Percentiles rank a stretch among this genome's conserved stretches.
Evolutionary conservation across 2,888 invertebrate genomes (phyloP).

Genomic region (Noctua janthe): DNA sequence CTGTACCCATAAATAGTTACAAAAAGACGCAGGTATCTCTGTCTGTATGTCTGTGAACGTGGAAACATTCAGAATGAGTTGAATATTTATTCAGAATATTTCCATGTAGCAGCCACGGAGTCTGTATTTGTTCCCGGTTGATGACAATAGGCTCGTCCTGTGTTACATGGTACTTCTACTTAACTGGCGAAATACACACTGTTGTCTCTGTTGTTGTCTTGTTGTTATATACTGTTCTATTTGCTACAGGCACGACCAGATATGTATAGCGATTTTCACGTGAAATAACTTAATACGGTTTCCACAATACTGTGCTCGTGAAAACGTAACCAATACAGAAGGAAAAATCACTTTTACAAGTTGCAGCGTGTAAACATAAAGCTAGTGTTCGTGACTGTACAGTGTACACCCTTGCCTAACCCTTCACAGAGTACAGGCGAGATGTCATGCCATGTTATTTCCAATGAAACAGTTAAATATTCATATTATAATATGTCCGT

Average conservation of each 20-base stretch:
- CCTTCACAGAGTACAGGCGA: background rate
- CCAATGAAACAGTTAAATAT: slow-evolving; percentile 4
- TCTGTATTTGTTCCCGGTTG: too few species aligned
- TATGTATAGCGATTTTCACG: too few species aligned
- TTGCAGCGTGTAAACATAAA: background rate
- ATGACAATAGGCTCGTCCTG: too few species aligned
- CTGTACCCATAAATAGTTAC: background rate
- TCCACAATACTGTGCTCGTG: too few species aligned
- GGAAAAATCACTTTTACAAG: background rate
- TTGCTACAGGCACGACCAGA: too few species aligned
- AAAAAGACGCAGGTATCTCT: background rate
- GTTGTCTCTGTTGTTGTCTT: too few species aligned
- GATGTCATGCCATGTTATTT: background rate
- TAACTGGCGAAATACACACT: too few species aligned
- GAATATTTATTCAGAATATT: background rate
- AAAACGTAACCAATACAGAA: background rate
- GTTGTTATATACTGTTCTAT: too few species aligned
- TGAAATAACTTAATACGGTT: too few species aligned
- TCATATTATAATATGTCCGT: background rate
- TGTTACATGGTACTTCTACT: too few species aligned
- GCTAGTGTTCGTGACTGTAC: background rate
- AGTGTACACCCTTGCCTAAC: background rate
- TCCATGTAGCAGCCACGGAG: too few species aligned
- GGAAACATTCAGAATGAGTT: background rate
- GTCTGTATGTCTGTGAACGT: background rate